These are phyloP conservation scores for Apodemus sylvaticus DNA, from an alignment of 2,113 vertebrate species.

Conservation along the genomic window DNA sequence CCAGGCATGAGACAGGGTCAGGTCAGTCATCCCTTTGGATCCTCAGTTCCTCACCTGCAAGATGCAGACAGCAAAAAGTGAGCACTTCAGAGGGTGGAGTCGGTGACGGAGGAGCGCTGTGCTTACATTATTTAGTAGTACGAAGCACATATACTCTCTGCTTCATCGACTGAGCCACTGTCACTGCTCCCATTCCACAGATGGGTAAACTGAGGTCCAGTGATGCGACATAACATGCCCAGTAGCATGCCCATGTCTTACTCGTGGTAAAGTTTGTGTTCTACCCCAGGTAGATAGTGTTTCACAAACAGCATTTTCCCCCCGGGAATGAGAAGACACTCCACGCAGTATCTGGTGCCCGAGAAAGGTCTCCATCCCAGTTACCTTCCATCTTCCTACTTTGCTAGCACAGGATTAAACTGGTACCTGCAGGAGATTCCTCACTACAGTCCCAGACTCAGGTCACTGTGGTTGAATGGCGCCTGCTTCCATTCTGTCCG, in stretches of 20 bases:
- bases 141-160: neutral
- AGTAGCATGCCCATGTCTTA: neutral
- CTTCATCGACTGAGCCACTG: neutral
- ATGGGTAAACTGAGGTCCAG: constrained; percentile 20
- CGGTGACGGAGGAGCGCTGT: neutral
- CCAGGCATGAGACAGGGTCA: neutral
- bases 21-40: neutral
- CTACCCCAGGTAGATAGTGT: neutral
- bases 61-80: neutral
- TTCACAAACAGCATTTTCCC: neutral
- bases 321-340: neutral
- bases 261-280: constrained; percentile 12
- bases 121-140: neutral
- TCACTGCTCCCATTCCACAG: neutral
- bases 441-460: neutral
- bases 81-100: neutral
- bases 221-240: neutral
- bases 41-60: neutral
- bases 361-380: neutral
- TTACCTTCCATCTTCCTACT: neutral
- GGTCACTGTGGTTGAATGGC: neutral
- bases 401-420: neutral
- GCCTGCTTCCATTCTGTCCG: neutral
- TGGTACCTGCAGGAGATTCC: neutral
- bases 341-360: neutral